These are phyloP conservation scores for Ditylenchus dipsaci DNA, from an alignment of 1,140 invertebrate species.

Conservation along the genomic window DNA sequence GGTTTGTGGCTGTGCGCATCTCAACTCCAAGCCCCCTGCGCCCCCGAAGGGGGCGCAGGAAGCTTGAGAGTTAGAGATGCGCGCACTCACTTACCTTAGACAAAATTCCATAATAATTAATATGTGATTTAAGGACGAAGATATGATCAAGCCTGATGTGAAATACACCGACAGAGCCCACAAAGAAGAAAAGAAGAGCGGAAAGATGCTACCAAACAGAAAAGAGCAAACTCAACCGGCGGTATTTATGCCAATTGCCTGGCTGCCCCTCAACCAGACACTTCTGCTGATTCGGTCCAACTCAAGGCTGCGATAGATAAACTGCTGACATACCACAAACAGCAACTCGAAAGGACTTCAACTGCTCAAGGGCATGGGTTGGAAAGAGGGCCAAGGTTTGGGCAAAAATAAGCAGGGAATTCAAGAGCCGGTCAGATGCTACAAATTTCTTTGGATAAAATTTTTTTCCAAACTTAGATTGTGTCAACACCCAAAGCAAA, in stretches of 20 bases:
- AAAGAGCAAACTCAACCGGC: conserved; percentile 22
- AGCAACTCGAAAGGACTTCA: conserved; percentile 21
- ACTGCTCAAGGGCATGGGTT: conserved; percentile 28
- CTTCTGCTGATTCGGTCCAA: conserved; percentile 8
- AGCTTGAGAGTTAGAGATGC: no score
- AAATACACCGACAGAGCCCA: neutral
- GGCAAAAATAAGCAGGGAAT: conserved; percentile 31
- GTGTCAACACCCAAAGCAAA: neutral
- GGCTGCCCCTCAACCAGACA: conserved; percentile 33
- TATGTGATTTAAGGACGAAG: conserved; percentile 23
- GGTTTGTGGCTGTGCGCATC: no score
- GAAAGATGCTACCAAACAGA: no score
- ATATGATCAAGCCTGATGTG: conserved; percentile 19
- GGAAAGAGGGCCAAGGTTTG: conserved; percentile 30
- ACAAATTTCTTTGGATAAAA: neutral
- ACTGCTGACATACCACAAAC: neutral
- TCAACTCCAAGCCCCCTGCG: no score
- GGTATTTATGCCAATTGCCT: conserved; percentile 44
- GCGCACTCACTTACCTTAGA: no score
- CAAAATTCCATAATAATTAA: conserved; percentile 66
- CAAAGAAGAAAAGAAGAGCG: no score
- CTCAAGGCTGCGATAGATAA: neutral
- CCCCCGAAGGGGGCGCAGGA: no score
- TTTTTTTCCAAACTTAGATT: conserved; percentile 11
- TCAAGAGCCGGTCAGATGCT: conserved; percentile 9